phyloP scores from a whole-genome alignment of 2,797 vertebrate genomes.

The Malacoctenus gilli region DNA sequence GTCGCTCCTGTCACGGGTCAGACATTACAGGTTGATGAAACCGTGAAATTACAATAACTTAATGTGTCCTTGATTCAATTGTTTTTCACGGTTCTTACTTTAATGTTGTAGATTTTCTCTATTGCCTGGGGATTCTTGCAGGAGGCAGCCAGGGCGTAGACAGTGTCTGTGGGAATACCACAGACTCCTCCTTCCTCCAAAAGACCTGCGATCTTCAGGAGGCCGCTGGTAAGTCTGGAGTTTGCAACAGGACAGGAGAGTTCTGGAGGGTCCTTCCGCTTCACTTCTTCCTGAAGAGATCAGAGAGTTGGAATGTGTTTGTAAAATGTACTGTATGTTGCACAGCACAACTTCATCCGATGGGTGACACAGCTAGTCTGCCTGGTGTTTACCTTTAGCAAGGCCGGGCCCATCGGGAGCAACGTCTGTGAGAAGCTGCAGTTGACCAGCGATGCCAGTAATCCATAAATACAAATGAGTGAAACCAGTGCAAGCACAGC shows the following conservation, averaged over 20 bases:
- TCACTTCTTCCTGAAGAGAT: conserved; percentile 56
- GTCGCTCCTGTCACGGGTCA: conserved; percentile 81
- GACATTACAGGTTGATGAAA: conserved; percentile 12
- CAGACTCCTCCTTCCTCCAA: conserved; percentile 84
- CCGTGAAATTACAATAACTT: not conserved
- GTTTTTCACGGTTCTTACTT: conserved; percentile 63
- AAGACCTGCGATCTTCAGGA: conserved; percentile 80
- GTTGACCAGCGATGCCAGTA: conserved; percentile 84
- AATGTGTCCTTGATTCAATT: not conserved
- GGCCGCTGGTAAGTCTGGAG: conserved; percentile 83
- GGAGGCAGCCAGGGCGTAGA: conserved; percentile 89
- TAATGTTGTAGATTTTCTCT: conserved; percentile 84
- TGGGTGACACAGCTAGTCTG: no score
- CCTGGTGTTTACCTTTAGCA: conserved; percentile 78
- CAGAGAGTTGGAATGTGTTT: not conserved
- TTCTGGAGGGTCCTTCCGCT: conserved; percentile 42
- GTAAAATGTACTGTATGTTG: not conserved
- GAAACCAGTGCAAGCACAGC: conserved; percentile 81
- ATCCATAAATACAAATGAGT: conserved; percentile 84
- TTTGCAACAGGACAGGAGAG: conserved; percentile 74
- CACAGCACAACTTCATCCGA: no score
- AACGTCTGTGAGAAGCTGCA: conserved; percentile 81
- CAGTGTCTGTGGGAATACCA: conserved; percentile 89
- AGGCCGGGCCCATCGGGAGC: conserved; percentile 80
- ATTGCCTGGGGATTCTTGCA: conserved; percentile 89